Evolutionary conservation across 2,797 vertebrate species (phyloP), one percentile per base, ranked within the genome.

Genomic region (Bradypodion ventrale): DNA sequence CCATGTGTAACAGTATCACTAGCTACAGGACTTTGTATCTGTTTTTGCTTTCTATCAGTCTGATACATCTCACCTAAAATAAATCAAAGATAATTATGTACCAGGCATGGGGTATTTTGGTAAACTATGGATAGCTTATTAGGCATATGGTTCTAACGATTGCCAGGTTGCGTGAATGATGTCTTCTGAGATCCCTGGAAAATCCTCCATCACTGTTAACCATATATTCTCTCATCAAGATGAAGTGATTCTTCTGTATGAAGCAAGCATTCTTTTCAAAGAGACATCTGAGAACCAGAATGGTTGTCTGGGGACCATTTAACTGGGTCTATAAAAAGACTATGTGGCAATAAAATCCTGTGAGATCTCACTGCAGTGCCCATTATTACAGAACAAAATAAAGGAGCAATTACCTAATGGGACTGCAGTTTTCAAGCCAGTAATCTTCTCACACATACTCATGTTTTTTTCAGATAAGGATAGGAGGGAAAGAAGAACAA

Each of bases 391-490:
- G 88, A 80, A 81, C 78, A 89, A 83, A 87, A 88, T 91, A 90
- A 87, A 91, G 89, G 90, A 74, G 56, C 52, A 52, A 90, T 92
- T 92, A 85, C 89, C 89, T 83, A 90, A 89, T 87, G 87, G 90
- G 86, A 86, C 78, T 88, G 85, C 83, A 91, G 84, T 94, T 93
- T 93, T 93, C 91, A 91, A 90, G 72, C 4, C 0, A 3, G 49
- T 92, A 93, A 94, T 94, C 88, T 89, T 92, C 89, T 93, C 92
- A 90, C 88, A 92, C 90, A 92, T 92, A 82, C 87, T 92, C 91
- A 87, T 89, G 89, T 94, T 94, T 94, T 94, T 92, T 91, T 93
- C 79, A 93, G 92, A 93, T 93, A 94, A 94, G 21, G 37, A 35
- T 10, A 42, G 40, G 37, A 8, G 21, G 21, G 25, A 19, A 59